Evolutionary conservation across 2,888 invertebrate genomes (phyloP).

Genomic region (Sphinx pinastri): DNA sequence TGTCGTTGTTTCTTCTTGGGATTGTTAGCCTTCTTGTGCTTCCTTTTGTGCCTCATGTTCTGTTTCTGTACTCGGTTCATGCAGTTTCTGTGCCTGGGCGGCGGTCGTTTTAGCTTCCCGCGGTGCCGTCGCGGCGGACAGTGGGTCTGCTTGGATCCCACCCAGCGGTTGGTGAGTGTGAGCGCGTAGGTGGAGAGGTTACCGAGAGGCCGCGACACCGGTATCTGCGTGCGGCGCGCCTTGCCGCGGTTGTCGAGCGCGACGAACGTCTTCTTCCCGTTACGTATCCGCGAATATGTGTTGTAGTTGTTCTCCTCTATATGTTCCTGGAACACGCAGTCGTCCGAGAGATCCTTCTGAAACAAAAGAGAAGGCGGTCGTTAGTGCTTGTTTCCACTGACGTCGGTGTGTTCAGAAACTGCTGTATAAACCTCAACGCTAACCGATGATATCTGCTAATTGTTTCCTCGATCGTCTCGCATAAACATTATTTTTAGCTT

Average conservation of each 20-base stretch:
- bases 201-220: slow-evolving; percentile 87
- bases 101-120: slow-evolving; percentile 74
- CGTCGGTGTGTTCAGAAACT: background rate
- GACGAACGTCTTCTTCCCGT: slow-evolving; percentile 88
- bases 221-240: slow-evolving; percentile 89
- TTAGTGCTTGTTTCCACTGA: background rate
- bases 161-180: slow-evolving; percentile 78
- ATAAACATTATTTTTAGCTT: background rate
- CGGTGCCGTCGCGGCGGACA: slow-evolving; percentile 73
- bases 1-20: slow-evolving; percentile 81
- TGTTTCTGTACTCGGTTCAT: slow-evolving; percentile 77
- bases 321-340: slow-evolving; percentile 94
- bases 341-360: slow-evolving; percentile 92
- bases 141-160: slow-evolving; percentile 63
- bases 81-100: slow-evolving; percentile 75
- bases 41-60: slow-evolving; percentile 73
- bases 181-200: slow-evolving; percentile 90
- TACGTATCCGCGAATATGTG: slow-evolving; percentile 90
- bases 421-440: background rate
- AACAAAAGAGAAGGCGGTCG: slow-evolving; percentile 74
- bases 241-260: slow-evolving; percentile 90
- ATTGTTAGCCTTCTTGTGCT: slow-evolving; percentile 79
- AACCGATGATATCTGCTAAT: background rate
- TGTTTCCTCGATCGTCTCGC: background rate
- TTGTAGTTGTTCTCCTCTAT: slow-evolving; percentile 94